Evolutionary conservation across 64 coral and sea anemone species (phyloP).

Genomic region (Platygyra sinensis): DNA sequence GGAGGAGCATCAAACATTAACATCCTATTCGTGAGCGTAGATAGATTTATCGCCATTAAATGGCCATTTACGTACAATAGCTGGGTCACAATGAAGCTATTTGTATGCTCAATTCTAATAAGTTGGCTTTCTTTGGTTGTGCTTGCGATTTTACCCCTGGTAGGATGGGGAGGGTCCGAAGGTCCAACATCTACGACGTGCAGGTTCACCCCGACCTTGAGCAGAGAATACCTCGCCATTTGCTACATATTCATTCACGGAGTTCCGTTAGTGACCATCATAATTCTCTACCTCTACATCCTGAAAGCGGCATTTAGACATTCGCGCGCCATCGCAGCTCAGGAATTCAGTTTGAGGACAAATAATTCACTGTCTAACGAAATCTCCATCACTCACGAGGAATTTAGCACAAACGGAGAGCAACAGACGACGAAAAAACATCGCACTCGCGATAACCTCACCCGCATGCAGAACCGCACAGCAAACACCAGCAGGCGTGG

Average conservation of each 20-base stretch:
- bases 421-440: neutral
- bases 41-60: conserved; percentile 60
- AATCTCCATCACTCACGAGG: neutral
- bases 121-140: conserved; percentile 41
- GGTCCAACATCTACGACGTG: conserved; percentile 16
- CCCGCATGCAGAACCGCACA: neutral
- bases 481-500: neutral
- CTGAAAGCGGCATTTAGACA: conserved; percentile 64
- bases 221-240: conserved; percentile 19
- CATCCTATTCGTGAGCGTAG: conserved; percentile 63
- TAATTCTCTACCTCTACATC: conserved; percentile 74
- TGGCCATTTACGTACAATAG: conserved; percentile 41
- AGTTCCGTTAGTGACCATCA: conserved; percentile 49
- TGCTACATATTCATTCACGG: conserved; percentile 51
- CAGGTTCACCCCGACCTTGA: conserved; percentile 44
- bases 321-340: conserved; percentile 22
- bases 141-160: conserved; percentile 25
- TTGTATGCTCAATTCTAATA: neutral
- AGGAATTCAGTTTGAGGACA: conserved; percentile 13
- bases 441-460: neutral
- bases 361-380: neutral
- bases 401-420: neutral
- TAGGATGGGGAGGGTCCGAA: conserved; percentile 1
- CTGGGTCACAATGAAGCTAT: neutral
- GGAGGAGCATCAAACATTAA: conserved; percentile 65